These are phyloP conservation scores for Cotesia typhae DNA, from an alignment of 1,140 invertebrate species.

Conservation along the genomic window DNA sequence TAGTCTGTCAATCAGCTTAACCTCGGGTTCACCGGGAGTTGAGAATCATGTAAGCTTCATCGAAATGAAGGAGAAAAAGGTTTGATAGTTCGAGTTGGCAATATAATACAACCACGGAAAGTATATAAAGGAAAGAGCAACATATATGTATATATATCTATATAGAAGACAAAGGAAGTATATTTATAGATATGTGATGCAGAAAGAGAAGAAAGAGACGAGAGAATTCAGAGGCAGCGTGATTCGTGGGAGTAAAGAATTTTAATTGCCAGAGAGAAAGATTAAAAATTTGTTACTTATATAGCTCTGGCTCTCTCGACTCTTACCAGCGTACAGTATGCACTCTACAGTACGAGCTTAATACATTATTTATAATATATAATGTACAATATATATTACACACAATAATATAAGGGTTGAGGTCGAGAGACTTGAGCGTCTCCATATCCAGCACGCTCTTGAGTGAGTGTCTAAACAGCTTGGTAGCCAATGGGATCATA, in stretches of 20 bases:
- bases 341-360: too few species aligned
- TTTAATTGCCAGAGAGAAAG: conserved; percentile 61
- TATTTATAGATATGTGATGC: background rate
- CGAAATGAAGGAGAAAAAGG: conserved; percentile 32
- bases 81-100: conserved; percentile 46
- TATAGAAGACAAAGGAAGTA: conserved; percentile 21
- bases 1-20: conserved; percentile 20
- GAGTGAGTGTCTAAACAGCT: conserved; percentile 58
- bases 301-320: conserved; percentile 41
- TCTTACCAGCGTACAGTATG: too few species aligned
- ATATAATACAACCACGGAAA: conserved; percentile 15
- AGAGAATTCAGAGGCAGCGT: conserved; percentile 46
- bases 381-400: too few species aligned
- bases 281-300: conserved; percentile 45
- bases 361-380: too few species aligned
- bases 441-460: conserved; percentile 48
- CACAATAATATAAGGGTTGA: conserved; percentile 47
- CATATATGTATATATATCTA: background rate
- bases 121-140: background rate
- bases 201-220: conserved; percentile 15
- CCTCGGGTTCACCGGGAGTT: conserved; percentile 41
- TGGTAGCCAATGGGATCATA: conserved; percentile 65
- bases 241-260: conserved; percentile 60
- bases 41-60: conserved; percentile 50
- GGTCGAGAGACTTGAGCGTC: conserved; percentile 46